Percentiles rank a stretch among this genome's conserved stretches.
phyloP scores from a whole-genome alignment of 2,888 invertebrate species.

The Drosophila neotestacea region DNA sequence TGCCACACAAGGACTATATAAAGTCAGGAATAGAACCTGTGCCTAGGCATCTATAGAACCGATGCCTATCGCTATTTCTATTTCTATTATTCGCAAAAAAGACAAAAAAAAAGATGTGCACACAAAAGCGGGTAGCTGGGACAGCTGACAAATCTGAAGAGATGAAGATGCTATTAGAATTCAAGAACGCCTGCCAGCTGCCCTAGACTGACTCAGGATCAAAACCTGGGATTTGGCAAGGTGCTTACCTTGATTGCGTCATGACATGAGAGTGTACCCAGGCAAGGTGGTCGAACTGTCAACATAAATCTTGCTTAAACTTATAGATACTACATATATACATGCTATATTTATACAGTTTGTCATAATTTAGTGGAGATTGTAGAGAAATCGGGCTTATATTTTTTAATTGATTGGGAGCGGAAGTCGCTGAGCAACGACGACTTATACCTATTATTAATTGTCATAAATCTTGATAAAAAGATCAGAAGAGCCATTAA shows the following conservation, averaged over 20 bases:
- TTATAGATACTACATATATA: constrained; percentile 1
- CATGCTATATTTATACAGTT: constrained; percentile 35
- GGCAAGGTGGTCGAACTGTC: constrained; percentile 39
- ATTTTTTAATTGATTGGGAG: constrained; percentile 73
- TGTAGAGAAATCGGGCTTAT: constrained; percentile 19
- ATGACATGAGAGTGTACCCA: constrained; percentile 22
- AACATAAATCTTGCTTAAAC: constrained; percentile 68
- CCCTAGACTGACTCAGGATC: constrained; percentile 28
- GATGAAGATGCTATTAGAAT: constrained; percentile 46
- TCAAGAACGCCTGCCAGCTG: constrained; percentile 56
- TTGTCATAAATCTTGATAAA: constrained; percentile 85
- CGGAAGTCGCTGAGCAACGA: constrained; percentile 62
- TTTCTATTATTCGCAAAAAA: constrained; percentile 69
- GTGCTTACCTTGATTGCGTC: constrained; percentile 70
- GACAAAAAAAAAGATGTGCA: constrained; percentile 34
- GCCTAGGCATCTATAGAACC: constrained; percentile 33
- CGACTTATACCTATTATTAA: constrained; percentile 82
- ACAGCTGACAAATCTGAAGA: constrained; percentile 66
- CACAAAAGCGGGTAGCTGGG: constrained; percentile 57
- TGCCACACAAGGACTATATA: constrained; percentile 54
- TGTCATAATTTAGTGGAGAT: constrained; percentile 66
- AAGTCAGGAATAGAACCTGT: constrained; percentile 71
- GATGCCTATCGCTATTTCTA: constrained; percentile 68
- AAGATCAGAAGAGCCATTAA: constrained; percentile 75
- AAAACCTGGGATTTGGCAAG: constrained; percentile 62